Conservation (phyloP, 2,797 vertebrate genomes). For the Buceros bicornis region DNA sequence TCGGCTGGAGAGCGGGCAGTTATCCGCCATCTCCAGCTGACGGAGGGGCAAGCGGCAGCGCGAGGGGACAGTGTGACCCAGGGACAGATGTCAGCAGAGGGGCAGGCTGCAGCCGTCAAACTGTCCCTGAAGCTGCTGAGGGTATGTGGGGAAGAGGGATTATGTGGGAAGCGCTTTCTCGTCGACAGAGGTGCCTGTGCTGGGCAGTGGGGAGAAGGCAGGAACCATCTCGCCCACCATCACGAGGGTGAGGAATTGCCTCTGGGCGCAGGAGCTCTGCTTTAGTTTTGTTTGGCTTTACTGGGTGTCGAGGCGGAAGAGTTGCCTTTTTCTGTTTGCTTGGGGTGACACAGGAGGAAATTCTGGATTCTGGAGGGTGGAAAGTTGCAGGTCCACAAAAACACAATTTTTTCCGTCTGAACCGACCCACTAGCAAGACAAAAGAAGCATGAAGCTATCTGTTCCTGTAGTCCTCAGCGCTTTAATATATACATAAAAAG, state of each 20-base stretch:
- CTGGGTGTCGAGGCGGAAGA: not conserved
- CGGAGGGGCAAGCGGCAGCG: not conserved
- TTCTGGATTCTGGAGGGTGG: not conserved
- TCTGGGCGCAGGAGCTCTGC: not conserved
- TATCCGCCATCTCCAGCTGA: accelerated
- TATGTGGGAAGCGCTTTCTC: not conserved
- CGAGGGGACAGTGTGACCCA: accelerated
- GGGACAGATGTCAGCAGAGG: not conserved
- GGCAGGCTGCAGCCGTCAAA: not conserved
- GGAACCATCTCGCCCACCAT: not conserved
- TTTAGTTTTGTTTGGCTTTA: not conserved
- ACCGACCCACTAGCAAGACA: constrained; percentile 28
- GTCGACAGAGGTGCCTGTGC: not conserved
- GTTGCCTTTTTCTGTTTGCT: not conserved
- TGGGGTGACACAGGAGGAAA: not conserved
- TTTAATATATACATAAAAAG: constrained; percentile 65
- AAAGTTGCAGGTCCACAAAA: not conserved
- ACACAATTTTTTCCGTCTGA: constrained; percentile 2
- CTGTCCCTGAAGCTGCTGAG: not conserved
- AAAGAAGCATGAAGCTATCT: constrained; percentile 66
- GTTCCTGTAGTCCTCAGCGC: constrained; percentile 25
- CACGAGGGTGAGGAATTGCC: not conserved
- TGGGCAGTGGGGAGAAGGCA: not conserved
- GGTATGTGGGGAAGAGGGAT: not conserved
- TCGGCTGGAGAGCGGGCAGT: not conserved